phyloP scores from a whole-genome alignment of 2,113 vertebrate species.

The Choloepus hoffmanni region DNA sequence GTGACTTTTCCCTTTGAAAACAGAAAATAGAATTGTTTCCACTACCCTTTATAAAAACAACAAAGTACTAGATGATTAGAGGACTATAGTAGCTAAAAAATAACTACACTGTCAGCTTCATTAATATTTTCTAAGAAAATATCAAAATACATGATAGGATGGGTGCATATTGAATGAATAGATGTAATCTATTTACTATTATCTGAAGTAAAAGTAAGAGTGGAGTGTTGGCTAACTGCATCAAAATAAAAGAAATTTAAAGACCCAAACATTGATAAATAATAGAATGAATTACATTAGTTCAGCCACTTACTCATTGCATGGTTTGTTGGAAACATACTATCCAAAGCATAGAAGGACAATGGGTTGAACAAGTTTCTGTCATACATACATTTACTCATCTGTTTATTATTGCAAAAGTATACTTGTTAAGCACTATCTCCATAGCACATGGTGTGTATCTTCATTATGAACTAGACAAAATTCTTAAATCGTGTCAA shows the following conservation, averaged over 20 bases:
- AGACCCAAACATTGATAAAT: slow-evolving; percentile 12
- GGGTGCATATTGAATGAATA: background rate
- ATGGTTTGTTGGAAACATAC: background rate
- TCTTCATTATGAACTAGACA: slow-evolving; percentile 38
- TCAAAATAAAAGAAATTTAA: slow-evolving; percentile 49
- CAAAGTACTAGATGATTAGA: slow-evolving; percentile 33
- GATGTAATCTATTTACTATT: background rate
- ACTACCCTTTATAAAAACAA: slow-evolving; percentile 50
- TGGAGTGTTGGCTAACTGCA: background rate
- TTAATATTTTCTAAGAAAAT: background rate
- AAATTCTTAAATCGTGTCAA: slow-evolving; percentile 25
- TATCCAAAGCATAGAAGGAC: background rate
- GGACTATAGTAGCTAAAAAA: slow-evolving; percentile 17
- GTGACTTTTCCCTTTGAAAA: slow-evolving; percentile 54
- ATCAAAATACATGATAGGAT: slow-evolving; percentile 25
- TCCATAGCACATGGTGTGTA: background rate
- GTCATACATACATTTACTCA: background rate
- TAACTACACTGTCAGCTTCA: slow-evolving; percentile 8
- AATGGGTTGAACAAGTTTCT: slow-evolving; percentile 34
- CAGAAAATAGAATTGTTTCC: slow-evolving; percentile 34
- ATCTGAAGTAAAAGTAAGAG: slow-evolving; percentile 62
- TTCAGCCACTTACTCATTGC: background rate
- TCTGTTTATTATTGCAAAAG: slow-evolving; percentile 48
- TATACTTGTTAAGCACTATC: background rate
- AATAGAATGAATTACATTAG: slow-evolving; percentile 6